These are phyloP conservation scores for Colinus virginianus DNA, from an alignment of 2,113 vertebrate species.

Conservation along the genomic window DNA sequence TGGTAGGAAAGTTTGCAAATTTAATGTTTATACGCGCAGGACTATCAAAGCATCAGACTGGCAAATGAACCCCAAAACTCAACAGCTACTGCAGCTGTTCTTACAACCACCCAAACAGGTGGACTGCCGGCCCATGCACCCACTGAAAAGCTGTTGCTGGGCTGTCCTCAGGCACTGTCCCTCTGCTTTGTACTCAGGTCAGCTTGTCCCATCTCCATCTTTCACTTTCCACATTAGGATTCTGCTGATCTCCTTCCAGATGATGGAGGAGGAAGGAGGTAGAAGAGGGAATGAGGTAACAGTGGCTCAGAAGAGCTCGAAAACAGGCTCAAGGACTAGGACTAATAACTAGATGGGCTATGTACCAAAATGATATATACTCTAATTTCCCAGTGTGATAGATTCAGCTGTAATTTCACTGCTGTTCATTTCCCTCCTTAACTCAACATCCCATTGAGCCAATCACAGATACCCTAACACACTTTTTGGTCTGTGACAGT, in stretches of 20 bases:
- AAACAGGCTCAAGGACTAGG: neutral
- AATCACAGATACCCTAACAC: neutral
- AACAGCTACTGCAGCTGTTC: neutral
- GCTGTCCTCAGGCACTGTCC: neutral
- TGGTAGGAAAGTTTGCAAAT: neutral
- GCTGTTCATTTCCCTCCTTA: neutral
- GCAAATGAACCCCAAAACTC: neutral
- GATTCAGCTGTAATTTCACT: neutral
- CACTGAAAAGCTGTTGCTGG: neutral
- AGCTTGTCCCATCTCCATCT: neutral
- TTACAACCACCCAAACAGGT: neutral
- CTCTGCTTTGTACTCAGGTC: neutral
- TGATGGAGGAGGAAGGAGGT: neutral
- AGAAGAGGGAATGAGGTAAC: neutral
- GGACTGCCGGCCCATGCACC: no score
- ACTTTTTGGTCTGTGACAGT: neutral
- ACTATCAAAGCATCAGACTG: neutral
- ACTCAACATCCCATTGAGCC: rapidly evolving
- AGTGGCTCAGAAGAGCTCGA: neutral
- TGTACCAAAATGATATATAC: neutral
- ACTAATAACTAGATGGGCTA: neutral
- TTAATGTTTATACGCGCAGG: neutral
- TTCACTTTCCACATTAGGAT: neutral
- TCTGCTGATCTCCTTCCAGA: neutral
- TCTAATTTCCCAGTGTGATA: neutral